Evolutionary conservation across 2,113 vertebrate species (phyloP).

Genomic region (Acrocephalus arundinaceus): DNA sequence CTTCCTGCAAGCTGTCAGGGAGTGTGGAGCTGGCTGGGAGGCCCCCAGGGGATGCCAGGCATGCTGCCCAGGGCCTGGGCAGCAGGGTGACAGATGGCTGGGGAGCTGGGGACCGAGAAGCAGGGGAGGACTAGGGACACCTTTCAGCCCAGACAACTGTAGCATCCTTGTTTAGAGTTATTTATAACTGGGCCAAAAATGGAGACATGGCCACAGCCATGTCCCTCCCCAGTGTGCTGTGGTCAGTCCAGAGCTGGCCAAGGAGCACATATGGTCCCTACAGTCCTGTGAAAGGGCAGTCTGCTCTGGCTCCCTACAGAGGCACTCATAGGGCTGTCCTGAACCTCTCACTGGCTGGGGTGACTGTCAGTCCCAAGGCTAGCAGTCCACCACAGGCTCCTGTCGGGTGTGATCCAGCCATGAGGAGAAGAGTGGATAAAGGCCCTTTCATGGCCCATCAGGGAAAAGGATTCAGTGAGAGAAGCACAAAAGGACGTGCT

Average conservation of each 20-base stretch:
- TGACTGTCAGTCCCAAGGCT: background rate
- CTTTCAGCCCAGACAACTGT: conserved; percentile 14
- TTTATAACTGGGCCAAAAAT: conserved; percentile 12
- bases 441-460: background rate
- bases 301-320: fast-evolving
- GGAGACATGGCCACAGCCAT: background rate
- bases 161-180: conserved; percentile 43
- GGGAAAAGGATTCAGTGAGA: background rate
- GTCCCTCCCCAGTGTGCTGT: fast-evolving
- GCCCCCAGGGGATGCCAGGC: background rate
- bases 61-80: background rate
- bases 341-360: background rate
- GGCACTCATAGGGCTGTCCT: background rate
- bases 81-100: conserved; percentile 16
- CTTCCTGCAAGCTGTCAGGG: background rate
- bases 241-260: fast-evolving
- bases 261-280: background rate
- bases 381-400: background rate
- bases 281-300: background rate
- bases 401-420: background rate
- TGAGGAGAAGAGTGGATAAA: background rate
- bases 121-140: background rate
- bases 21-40: fast-evolving
- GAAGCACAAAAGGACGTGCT: background rate
- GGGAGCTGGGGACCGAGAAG: background rate